These are phyloP conservation scores for Drosophila koepferae DNA, from an alignment of 2,888 invertebrate genomes.

Conservation along the genomic window DNA sequence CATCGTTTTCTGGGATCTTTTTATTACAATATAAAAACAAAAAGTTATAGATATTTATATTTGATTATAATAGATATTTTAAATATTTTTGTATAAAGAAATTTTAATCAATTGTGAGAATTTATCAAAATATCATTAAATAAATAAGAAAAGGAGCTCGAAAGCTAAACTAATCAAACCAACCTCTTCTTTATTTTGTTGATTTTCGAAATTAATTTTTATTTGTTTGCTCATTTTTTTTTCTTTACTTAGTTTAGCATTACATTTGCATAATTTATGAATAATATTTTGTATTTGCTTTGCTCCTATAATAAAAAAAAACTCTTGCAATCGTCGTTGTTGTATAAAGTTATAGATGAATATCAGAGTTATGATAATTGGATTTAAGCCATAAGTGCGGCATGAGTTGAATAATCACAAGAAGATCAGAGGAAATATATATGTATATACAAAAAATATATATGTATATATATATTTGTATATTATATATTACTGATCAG, in stretches of 20 bases:
- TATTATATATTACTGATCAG: background rate
- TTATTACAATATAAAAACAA: too few relatives aligned
- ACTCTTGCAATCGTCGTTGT: conserved; percentile 12
- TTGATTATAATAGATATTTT: too few relatives aligned
- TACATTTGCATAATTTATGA: conserved; percentile 65
- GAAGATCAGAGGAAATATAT: conserved; percentile 14
- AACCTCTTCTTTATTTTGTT: conserved; percentile 9
- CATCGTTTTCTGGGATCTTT: too few relatives aligned
- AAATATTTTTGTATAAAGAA: too few relatives aligned
- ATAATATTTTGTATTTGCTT: conserved; percentile 28
- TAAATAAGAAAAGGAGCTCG: too few relatives aligned
- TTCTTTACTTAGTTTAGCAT: conserved; percentile 35
- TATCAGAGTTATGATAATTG: conserved; percentile 9
- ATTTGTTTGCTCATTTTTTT: conserved; percentile 13
- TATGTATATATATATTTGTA: conserved; percentile 11
- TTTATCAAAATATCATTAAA: too few relatives aligned
- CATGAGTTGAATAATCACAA: conserved; percentile 15
- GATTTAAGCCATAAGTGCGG: conserved; percentile 18
- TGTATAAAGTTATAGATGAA: background rate
- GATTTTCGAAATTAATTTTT: conserved; percentile 8
- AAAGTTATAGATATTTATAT: too few relatives aligned
- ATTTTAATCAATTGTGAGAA: too few relatives aligned
- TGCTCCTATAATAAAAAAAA: conserved; percentile 18
- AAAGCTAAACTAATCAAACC: background rate
- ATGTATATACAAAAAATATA: conserved; percentile 9